phyloP scores from a whole-genome alignment of 2,888 invertebrate species.

The Thymelicus acteon region DNA sequence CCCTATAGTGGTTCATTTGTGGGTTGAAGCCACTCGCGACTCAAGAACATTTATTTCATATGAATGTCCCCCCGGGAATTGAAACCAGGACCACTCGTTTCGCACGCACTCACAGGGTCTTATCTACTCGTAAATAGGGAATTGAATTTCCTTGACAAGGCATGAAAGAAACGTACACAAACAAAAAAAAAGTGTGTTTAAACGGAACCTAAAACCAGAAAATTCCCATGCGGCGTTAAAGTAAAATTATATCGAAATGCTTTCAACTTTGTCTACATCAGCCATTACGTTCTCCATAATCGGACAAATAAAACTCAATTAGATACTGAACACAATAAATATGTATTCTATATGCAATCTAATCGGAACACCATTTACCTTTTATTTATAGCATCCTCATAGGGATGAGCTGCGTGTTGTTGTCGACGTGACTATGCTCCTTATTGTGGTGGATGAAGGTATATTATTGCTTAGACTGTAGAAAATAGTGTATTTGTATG shows the following conservation, averaged over 20 bases:
- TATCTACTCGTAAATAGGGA: too few species aligned
- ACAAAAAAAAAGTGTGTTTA: too few species aligned
- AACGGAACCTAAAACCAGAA: not conserved
- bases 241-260: slow-evolving; percentile 41
- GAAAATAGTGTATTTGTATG: slow-evolving; percentile 7
- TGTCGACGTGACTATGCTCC: not conserved
- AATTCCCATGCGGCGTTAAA: slow-evolving; percentile 7
- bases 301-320: slow-evolving; percentile 55
- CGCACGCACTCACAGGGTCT: too few species aligned
- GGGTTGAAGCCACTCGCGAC: too few species aligned
- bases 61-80: too few species aligned
- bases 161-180: too few species aligned
- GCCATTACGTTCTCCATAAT: slow-evolving; percentile 45
- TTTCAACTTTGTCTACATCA: slow-evolving; percentile 44
- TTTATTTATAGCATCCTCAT: slow-evolving; percentile 42
- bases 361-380: slow-evolving; percentile 39
- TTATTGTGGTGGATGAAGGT: not conserved
- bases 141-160: too few species aligned
- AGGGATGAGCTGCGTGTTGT: slow-evolving; percentile 9
- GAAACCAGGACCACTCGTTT: too few species aligned
- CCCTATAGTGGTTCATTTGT: too few species aligned
- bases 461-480: not conserved
- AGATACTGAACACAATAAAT: slow-evolving; percentile 46
- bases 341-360: slow-evolving; percentile 45
- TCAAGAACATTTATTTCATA: too few species aligned